Evolutionary conservation across 2,888 invertebrate species (phyloP).

Genomic region (Euclidia mi): DNA sequence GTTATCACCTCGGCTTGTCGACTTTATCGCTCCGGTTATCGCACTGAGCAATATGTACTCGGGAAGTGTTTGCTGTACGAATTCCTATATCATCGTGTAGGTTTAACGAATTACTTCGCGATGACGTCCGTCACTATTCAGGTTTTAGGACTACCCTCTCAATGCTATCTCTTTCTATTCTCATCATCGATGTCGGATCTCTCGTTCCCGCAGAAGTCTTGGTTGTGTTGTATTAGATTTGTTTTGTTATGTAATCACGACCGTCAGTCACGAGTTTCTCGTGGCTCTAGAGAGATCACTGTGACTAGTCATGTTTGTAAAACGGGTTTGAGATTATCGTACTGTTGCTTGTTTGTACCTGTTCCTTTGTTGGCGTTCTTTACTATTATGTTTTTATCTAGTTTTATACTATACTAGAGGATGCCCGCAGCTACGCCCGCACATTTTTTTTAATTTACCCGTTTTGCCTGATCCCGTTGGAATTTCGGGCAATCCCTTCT

Average conservation of each 20-base stretch:
- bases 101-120: conserved; percentile 61
- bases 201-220: not conserved
- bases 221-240: conserved; percentile 5
- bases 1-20: conserved; percentile 55
- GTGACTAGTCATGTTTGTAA: conserved; percentile 18
- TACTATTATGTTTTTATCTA: not conserved
- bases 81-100: conserved; percentile 66
- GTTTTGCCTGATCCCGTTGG: no score
- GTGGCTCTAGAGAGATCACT: conserved; percentile 12
- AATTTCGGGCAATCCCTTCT: no score
- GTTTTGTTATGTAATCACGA: conserved; percentile 39
- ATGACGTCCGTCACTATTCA: conserved; percentile 54
- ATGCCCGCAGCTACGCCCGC: no score
- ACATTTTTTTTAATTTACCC: no score
- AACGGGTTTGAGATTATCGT: conserved; percentile 9
- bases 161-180: not conserved
- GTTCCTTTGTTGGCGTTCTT: not conserved
- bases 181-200: not conserved
- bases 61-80: conserved; percentile 72
- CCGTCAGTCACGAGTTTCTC: conserved; percentile 31
- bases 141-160: conserved; percentile 12
- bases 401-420: not conserved
- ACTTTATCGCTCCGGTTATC: conserved; percentile 59
- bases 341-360: conserved; percentile 15
- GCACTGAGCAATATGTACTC: conserved; percentile 57